Evolutionary conservation across 1,140 invertebrate species (phyloP).

Genomic region (Diorhabda sublineata): DNA sequence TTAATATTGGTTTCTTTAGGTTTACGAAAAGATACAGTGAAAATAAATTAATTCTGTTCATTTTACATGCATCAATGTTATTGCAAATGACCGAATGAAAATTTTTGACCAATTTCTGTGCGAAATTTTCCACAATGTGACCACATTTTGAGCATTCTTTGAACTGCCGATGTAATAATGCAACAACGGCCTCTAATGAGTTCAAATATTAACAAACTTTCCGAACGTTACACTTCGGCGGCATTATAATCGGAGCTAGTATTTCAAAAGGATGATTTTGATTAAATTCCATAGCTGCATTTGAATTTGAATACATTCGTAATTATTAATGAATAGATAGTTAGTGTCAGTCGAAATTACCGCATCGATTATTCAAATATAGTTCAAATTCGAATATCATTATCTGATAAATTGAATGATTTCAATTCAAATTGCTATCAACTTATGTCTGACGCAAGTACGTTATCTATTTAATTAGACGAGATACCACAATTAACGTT

Average conservation of each 20-base stretch:
- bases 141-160: no score
- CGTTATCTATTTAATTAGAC: conserved; percentile 7
- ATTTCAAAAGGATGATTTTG: conserved; percentile 16
- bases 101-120: no score
- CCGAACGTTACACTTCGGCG: background rate
- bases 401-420: conserved; percentile 14
- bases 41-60: no score
- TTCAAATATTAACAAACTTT: conserved; percentile 3
- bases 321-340: conserved; percentile 19
- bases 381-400: conserved; percentile 6
- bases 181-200: background rate
- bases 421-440: conserved; percentile 9
- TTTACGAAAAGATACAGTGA: no score
- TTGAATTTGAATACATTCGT: conserved; percentile 17
- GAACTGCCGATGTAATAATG: background rate
- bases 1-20: no score
- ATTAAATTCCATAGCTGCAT: conserved; percentile 11
- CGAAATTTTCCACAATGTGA: no score
- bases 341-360: conserved; percentile 18
- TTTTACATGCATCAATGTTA: no score
- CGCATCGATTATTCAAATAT: conserved; percentile 16
- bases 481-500: background rate
- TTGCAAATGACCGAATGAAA: no score
- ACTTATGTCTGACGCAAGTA: conserved; percentile 7
- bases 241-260: conserved; percentile 1